Conservation (phyloP, 1,140 invertebrate genomes). For the Nymphalis io region DNA sequence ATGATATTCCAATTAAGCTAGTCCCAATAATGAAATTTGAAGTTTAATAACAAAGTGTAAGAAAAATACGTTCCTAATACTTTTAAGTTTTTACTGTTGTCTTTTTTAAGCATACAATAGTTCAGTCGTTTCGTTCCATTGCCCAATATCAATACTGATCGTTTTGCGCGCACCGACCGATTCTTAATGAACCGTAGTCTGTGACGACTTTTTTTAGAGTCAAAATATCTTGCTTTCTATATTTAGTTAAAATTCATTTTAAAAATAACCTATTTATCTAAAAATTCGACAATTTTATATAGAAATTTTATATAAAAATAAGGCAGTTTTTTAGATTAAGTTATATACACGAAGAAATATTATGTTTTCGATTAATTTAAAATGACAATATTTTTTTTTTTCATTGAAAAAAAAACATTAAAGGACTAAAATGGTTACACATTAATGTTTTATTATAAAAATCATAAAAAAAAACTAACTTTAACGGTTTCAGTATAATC, state of each 20-base stretch:
- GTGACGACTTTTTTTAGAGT: constrained; percentile 35
- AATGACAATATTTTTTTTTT: too few relatives aligned
- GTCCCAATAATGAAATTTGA: background rate
- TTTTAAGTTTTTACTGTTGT: constrained; percentile 2
- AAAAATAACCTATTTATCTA: background rate
- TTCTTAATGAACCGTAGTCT: constrained; percentile 36
- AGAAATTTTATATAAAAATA: too few relatives aligned
- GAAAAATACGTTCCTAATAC: background rate
- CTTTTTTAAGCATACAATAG: constrained; percentile 21
- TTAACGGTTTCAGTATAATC: too few relatives aligned
- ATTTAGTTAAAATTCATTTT: background rate
- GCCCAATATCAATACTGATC: constrained; percentile 31
- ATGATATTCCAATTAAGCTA: background rate
- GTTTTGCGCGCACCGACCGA: constrained; percentile 25
- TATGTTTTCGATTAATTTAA: too few relatives aligned
- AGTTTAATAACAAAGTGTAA: background rate
- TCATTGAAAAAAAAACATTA: too few relatives aligned
- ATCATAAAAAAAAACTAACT: too few relatives aligned
- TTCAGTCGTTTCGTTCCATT: constrained; percentile 34
- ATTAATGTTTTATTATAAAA: too few relatives aligned
- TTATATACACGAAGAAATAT: too few relatives aligned
- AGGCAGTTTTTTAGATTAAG: too few relatives aligned
- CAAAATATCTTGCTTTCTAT: constrained; percentile 9
- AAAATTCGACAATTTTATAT: too few relatives aligned
- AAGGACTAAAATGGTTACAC: too few relatives aligned